A percentile compares a stretch with the other conserved stretches of the same genome.
Conservation (phyloP, 2,113 vertebrate species). For the Microcebus griseorufus region DNA sequence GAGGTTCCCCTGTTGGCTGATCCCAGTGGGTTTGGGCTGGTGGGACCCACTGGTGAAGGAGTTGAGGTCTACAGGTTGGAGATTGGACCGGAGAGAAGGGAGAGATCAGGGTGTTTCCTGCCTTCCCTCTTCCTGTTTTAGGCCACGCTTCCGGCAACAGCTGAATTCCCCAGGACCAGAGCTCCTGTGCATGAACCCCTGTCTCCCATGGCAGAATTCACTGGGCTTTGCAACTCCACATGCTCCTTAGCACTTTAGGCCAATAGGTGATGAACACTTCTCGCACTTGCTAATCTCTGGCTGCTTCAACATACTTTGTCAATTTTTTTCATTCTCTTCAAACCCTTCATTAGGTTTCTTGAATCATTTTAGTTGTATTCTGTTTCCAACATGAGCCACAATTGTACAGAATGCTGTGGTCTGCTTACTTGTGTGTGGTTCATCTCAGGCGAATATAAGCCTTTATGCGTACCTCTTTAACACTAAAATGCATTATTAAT, state of each 20-base stretch:
- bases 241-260: neutral
- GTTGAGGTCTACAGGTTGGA: neutral
- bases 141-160: neutral
- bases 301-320: neutral
- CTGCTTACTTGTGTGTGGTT: neutral
- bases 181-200: neutral
- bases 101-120: neutral
- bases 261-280: neutral
- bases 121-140: neutral
- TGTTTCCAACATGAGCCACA: neutral
- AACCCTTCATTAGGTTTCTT: neutral
- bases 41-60: too few relatives aligned
- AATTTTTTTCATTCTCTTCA: neutral
- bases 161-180: neutral
- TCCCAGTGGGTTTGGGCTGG: neutral
- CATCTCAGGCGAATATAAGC: neutral
- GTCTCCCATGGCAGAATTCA: neutral
- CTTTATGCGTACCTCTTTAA: neutral
- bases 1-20: too few relatives aligned
- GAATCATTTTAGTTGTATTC: neutral
- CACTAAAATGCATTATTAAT: neutral
- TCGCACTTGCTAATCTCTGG: neutral
- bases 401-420: neutral
- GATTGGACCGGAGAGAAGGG: fast-evolving
- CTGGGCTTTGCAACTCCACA: neutral